These are phyloP conservation scores for Bos javanicus DNA, from an alignment of 2,113 vertebrate species.

Conservation along the genomic window DNA sequence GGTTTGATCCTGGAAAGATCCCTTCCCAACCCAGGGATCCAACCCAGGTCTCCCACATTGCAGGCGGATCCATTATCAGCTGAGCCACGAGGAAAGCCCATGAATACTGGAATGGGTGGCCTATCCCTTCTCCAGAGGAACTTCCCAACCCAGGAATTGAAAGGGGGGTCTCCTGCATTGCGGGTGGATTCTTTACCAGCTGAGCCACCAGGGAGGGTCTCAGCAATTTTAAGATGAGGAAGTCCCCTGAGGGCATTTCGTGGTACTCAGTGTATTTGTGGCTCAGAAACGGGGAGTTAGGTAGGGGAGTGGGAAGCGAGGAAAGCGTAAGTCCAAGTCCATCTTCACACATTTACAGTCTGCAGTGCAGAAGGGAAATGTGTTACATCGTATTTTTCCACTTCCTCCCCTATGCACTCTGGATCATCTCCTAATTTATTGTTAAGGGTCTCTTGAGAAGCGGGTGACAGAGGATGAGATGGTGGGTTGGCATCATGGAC, in stretches of 20 bases:
- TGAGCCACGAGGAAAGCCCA: neutral
- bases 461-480: neutral
- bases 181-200: neutral
- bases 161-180: neutral
- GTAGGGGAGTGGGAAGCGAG: fast-evolving
- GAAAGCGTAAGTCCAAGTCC: fast-evolving
- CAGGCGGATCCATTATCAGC: neutral
- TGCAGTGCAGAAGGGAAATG: neutral
- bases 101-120: neutral
- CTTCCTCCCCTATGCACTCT: neutral
- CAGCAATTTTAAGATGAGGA: neutral
- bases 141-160: neutral
- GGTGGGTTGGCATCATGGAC: neutral
- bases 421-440: neutral
- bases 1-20: neutral
- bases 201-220: neutral
- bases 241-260: neutral
- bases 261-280: neutral
- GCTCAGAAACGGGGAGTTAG: neutral
- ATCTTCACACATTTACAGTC: neutral
- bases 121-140: neutral
- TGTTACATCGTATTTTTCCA: fast-evolving
- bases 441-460: neutral
- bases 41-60: neutral
- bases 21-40: neutral